Percentiles rank a stretch among this genome's conserved stretches.
phyloP scores from a whole-genome alignment of 2,113 vertebrate species.

The Neoarius graeffei region DNA sequence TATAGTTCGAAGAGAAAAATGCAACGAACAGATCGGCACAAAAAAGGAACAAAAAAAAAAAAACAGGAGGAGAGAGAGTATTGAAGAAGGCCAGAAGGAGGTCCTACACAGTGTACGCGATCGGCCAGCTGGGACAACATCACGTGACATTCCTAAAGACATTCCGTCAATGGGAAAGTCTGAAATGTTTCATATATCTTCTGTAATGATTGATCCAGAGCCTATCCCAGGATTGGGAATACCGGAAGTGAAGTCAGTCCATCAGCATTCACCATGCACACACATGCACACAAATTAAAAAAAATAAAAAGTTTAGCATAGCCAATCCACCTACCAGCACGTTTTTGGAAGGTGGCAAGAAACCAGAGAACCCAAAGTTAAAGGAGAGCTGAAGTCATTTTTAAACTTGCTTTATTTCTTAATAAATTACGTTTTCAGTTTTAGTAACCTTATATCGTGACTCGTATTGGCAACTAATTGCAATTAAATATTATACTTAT shows the following conservation, averaged over 20 bases:
- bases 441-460: too few relatives aligned
- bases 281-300: neutral
- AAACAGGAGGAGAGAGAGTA: neutral
- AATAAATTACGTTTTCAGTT: too few relatives aligned
- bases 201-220: neutral
- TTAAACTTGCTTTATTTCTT: too few relatives aligned
- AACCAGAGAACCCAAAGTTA: neutral
- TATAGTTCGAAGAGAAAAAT: neutral
- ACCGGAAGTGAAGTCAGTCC: neutral
- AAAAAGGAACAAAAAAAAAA: neutral
- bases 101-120: neutral
- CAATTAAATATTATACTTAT: too few relatives aligned
- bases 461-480: too few relatives aligned
- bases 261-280: neutral
- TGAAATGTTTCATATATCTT: neutral
- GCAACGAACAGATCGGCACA: neutral
- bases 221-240: neutral
- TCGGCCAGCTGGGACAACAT: neutral
- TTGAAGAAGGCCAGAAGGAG: neutral
- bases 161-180: neutral
- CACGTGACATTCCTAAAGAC: too few relatives aligned
- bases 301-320: neutral
- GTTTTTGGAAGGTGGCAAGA: neutral
- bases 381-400: too few relatives aligned
- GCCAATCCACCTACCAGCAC: neutral